These are phyloP conservation scores for Chlorops oryzae DNA, from an alignment of 1,140 invertebrate species.

Conservation along the genomic window DNA sequence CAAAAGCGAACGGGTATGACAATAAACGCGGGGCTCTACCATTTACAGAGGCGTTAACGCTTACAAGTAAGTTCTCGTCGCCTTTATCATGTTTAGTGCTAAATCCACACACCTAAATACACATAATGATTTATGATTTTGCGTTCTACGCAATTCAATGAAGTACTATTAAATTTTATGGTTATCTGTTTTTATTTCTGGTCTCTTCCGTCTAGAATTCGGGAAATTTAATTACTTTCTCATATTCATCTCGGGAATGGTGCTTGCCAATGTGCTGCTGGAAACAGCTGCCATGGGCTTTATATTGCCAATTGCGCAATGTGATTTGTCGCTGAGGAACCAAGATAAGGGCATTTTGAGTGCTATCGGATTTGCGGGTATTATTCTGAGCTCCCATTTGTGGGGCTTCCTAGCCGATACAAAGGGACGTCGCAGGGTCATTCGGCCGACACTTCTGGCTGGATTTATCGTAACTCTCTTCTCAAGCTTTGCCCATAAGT, in stretches of 20 bases:
- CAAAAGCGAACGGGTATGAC: conserved; percentile 7
- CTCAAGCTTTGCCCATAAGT: conserved; percentile 17
- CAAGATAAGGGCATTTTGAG: conserved; percentile 56
- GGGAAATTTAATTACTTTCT: conserved; percentile 60
- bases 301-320: conserved; percentile 60
- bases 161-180: too few relatives aligned
- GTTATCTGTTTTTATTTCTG: background rate
- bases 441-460: conserved; percentile 46
- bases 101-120: background rate
- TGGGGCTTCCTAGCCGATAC: conserved; percentile 75
- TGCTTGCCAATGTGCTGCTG: conserved; percentile 55
- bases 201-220: conserved; percentile 46
- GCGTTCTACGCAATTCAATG: too few relatives aligned
- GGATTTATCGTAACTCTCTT: conserved; percentile 17
- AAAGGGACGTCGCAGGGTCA: conserved; percentile 59
- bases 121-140: background rate
- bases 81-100: too few relatives aligned
- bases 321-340: conserved; percentile 57
- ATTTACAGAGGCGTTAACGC: conserved; percentile 16
- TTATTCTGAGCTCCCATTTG: conserved; percentile 53
- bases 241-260: conserved; percentile 52
- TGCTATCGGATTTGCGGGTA: conserved; percentile 49
- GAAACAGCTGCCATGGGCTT: conserved; percentile 57
- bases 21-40: conserved; percentile 6
- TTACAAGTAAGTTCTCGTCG: conserved; percentile 17